Percentiles rank a stretch among this genome's conserved stretches.
phyloP scores from a whole-genome alignment of 2,113 vertebrate genomes.

The Rhinolophus ferrumequinum region DNA sequence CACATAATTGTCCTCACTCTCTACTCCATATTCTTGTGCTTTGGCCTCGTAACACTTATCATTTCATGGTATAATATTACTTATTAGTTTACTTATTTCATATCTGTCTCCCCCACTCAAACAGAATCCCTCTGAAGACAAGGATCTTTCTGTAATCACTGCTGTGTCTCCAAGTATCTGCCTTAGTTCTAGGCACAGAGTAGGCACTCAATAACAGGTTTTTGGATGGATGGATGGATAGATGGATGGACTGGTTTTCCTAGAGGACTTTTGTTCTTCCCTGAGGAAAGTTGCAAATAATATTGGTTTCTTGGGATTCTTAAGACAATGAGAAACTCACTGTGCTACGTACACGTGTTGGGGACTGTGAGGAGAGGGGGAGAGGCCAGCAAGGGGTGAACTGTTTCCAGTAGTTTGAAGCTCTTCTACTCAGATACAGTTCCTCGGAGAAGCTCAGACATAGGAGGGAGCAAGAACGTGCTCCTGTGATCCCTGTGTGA shows the following conservation, averaged over 20 bases:
- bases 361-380: neutral
- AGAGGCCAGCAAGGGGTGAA: neutral
- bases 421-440: neutral
- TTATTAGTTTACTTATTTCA: neutral
- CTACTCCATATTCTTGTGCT: neutral
- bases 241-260: neutral
- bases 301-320: neutral
- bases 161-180: neutral
- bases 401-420: neutral
- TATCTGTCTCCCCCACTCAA: neutral
- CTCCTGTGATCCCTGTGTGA: neutral
- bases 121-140: neutral
- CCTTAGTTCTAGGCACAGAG: neutral
- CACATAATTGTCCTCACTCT: neutral
- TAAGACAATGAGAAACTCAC: neutral
- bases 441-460: neutral
- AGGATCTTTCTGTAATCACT: neutral
- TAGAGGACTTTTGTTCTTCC: neutral
- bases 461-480: neutral
- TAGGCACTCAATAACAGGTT: neutral
- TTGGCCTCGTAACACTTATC: neutral
- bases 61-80: neutral
- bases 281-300: no score
- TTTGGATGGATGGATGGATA: neutral
- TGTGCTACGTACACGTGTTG: neutral